These are phyloP conservation scores for Eupithecia insigniata DNA, from an alignment of 2,888 invertebrate genomes.

Conservation along the genomic window DNA sequence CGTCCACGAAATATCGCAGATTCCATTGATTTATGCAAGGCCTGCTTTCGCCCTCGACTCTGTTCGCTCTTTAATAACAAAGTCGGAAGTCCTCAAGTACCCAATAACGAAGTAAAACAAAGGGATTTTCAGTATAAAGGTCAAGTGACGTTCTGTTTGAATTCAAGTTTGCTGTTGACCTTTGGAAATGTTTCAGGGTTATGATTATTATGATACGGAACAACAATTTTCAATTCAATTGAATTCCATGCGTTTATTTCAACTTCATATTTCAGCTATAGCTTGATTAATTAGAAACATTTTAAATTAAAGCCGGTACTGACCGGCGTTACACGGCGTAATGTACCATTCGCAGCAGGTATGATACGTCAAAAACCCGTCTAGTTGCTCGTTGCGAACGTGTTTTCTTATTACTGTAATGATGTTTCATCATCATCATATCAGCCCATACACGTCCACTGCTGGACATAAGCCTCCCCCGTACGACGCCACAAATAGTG, in stretches of 20 bases:
- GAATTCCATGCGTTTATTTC: no score
- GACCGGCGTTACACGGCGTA: no score
- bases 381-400: no score
- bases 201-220: background rate
- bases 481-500: no score
- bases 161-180: background rate
- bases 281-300: background rate
- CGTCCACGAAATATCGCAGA: conserved; percentile 35
- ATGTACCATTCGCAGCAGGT: no score
- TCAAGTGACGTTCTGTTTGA: conserved; percentile 4
- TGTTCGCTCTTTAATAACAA: background rate
- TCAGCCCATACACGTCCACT: no score
- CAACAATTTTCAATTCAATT: background rate
- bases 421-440: no score
- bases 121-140: conserved; percentile 10
- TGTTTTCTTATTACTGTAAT: no score
- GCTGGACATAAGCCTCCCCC: no score
- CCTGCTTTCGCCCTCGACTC: background rate
- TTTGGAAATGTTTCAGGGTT: background rate
- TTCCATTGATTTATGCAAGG: conserved; percentile 18
- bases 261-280: no score
- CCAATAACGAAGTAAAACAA: background rate
- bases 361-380: no score
- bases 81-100: background rate
- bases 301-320: no score